A percentile compares a stretch with the other conserved stretches of the same genome.
phyloP scores from a whole-genome alignment of 2,888 invertebrate genomes.

The Bombylius discolor region DNA sequence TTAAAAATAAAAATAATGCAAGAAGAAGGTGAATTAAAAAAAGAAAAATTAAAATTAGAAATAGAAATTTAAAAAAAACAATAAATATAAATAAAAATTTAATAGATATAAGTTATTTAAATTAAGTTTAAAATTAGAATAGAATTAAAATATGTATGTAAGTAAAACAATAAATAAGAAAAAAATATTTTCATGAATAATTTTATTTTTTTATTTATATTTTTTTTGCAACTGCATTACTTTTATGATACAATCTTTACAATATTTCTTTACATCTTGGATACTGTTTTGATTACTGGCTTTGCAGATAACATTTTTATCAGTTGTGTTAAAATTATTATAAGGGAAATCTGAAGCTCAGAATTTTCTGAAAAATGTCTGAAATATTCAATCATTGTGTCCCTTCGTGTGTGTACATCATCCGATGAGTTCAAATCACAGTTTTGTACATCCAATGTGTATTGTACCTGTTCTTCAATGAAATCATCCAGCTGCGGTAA shows the following conservation, averaged over 20 bases:
- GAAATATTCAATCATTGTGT: neutral
- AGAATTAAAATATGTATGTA: neutral
- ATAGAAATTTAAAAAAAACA: too few relatives aligned
- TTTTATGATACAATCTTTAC: too few relatives aligned
- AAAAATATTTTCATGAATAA: neutral
- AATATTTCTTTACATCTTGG: too few relatives aligned
- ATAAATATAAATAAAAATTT: too few relatives aligned
- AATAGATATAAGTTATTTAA: too few relatives aligned
- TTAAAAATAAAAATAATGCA: neutral
- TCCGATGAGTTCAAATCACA: neutral
- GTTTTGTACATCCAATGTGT: neutral
- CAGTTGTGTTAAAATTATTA: neutral
- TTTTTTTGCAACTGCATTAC: neutral
- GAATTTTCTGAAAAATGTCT: neutral
- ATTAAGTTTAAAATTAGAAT: too few relatives aligned
- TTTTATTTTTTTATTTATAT: neutral
- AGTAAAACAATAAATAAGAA: neutral
- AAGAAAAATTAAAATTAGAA: too few relatives aligned
- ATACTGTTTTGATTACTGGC: too few relatives aligned
- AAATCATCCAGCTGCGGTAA: neutral
- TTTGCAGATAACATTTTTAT: too few relatives aligned
- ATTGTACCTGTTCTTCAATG: neutral
- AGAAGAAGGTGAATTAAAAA: too few relatives aligned
- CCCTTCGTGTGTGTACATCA: neutral
- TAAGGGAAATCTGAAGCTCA: neutral